phyloP scores from a whole-genome alignment of 2,888 invertebrate species.

The Vesta saturnalis region DNA sequence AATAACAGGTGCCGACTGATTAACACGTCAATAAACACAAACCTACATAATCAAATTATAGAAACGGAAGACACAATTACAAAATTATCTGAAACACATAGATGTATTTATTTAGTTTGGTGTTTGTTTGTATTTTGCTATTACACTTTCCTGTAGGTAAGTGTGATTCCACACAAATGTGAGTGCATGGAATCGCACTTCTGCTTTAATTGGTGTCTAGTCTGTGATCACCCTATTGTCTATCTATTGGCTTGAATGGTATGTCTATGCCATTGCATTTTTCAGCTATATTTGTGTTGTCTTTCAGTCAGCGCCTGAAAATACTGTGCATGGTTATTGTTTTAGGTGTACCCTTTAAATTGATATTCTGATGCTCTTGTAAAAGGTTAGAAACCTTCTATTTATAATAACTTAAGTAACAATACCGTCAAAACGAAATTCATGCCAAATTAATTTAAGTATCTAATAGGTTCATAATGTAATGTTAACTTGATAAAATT shows the following conservation, averaged over 20 bases:
- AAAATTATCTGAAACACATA: conserved; percentile 26
- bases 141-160: conserved; percentile 19
- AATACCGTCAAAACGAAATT: not conserved
- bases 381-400: not conserved
- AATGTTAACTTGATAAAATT: not conserved
- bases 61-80: conserved; percentile 26
- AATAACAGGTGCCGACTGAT: conserved; percentile 58
- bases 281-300: conserved; percentile 40
- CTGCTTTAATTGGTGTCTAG: conserved; percentile 45
- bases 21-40: conserved; percentile 33
- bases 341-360: conserved; percentile 21
- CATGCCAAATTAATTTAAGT: not conserved
- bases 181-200: conserved; percentile 32
- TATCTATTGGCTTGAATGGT: conserved; percentile 33
- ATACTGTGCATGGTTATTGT: conserved; percentile 46
- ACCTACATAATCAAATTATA: conserved; percentile 26
- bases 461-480: not conserved
- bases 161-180: conserved; percentile 26
- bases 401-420: too few species aligned
- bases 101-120: conserved; percentile 34
- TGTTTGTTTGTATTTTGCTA: conserved; percentile 35
- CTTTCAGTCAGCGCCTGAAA: conserved; percentile 59
- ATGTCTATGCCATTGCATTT: conserved; percentile 32
- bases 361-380: conserved; percentile 2
- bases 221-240: conserved; percentile 26